Percentiles rank a stretch among this genome's conserved stretches.
Conservation (phyloP, 1,140 invertebrate species). For the Drosophila lacteicornis region DNA sequence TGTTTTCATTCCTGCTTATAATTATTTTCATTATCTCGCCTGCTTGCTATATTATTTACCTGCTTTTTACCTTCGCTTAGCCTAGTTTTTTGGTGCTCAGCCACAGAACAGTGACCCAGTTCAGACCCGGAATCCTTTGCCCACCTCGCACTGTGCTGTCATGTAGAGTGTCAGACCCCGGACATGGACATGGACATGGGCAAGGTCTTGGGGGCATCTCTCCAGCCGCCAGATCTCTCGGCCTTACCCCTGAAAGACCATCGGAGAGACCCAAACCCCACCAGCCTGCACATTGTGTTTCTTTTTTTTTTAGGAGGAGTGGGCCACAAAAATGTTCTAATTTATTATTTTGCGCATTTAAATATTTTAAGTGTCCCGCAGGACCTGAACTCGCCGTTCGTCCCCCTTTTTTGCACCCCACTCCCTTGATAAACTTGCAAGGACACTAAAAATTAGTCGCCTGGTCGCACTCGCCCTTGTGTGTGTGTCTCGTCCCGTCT, state of each 20-base stretch:
- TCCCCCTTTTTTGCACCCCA: slow-evolving; percentile 5
- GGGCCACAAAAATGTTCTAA: slow-evolving; percentile 68
- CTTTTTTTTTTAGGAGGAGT: slow-evolving; percentile 25
- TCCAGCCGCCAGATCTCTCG: slow-evolving; percentile 20
- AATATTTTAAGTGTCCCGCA: slow-evolving; percentile 81
- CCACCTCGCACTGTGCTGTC: slow-evolving; percentile 46
- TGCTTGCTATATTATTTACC: slow-evolving; percentile 52
- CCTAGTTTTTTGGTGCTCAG: background rate
- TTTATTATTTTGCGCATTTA: slow-evolving; percentile 83
- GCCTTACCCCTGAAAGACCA: slow-evolving; percentile 5
- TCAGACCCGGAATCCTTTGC: slow-evolving; percentile 12
- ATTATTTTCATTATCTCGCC: slow-evolving; percentile 24
- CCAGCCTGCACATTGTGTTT: slow-evolving; percentile 29
- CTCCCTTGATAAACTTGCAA: slow-evolving; percentile 71
- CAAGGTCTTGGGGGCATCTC: slow-evolving; percentile 22
- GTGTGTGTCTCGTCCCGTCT: slow-evolving; percentile 6
- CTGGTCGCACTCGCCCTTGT: slow-evolving; percentile 44
- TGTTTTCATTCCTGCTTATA: background rate
- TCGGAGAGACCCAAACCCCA: background rate
- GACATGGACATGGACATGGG: slow-evolving; percentile 42
- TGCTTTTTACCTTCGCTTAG: slow-evolving; percentile 4
- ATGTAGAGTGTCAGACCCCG: slow-evolving; percentile 58
- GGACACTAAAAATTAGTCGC: slow-evolving; percentile 82
- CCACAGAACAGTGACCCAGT: slow-evolving; percentile 38
- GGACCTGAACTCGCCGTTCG: slow-evolving; percentile 57